Conservation (phyloP, 2,113 vertebrate species). For the Pionites leucogaster region DNA sequence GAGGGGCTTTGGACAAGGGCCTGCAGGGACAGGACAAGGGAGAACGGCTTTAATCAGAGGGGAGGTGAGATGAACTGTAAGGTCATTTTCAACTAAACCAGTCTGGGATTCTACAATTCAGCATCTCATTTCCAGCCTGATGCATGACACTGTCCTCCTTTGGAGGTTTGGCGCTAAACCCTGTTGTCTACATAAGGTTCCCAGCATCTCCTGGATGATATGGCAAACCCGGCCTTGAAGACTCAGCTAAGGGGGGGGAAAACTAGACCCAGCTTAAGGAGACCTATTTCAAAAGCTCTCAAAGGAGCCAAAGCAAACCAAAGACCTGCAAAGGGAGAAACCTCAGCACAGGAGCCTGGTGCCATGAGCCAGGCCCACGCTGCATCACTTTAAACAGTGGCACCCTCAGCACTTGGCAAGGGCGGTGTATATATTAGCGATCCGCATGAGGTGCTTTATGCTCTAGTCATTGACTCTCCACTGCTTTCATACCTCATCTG, state of each 20-base stretch:
- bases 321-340: background rate
- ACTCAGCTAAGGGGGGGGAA: accelerated
- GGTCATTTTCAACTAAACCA: background rate
- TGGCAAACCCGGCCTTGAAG: background rate
- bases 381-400: background rate
- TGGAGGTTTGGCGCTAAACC: background rate
- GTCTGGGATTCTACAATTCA: background rate
- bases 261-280: background rate
- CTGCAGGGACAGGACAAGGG: background rate
- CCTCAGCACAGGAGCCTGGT: background rate
- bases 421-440: background rate
- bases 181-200: background rate
- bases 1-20: background rate
- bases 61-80: background rate
- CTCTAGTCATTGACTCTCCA: background rate
- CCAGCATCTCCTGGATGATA: background rate
- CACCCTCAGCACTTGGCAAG: background rate
- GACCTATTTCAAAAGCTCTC: background rate
- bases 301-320: background rate
- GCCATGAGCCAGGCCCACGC: accelerated
- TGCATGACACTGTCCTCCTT: accelerated
- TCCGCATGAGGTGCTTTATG: background rate
- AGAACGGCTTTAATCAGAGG: background rate
- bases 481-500: conserved; percentile 28
- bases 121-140: background rate